Evolutionary conservation across 1,140 invertebrate genomes (phyloP).

Genomic region (Condylostylus longicornis): DNA sequence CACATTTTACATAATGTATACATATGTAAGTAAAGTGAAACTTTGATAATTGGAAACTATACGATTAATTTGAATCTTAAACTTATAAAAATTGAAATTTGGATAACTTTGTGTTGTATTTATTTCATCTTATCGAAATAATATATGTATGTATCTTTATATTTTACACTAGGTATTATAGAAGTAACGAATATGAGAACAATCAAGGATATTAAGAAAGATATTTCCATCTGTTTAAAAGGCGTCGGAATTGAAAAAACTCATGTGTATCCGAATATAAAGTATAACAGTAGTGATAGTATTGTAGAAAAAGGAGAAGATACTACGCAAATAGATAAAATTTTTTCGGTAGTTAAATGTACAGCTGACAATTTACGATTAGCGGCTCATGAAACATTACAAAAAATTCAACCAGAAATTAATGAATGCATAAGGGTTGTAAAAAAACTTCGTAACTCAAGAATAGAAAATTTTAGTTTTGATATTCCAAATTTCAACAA

Average conservation of each 20-base stretch:
- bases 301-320: background rate
- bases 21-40: no score
- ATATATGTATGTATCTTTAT: no score
- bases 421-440: background rate
- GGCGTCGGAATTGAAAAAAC: background rate
- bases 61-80: no score
- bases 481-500: background rate
- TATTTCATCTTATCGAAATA: no score
- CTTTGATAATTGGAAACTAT: no score
- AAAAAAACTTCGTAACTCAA: background rate
- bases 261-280: background rate
- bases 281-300: background rate
- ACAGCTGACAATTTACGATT: background rate
- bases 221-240: constrained; percentile 1
- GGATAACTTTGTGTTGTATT: no score
- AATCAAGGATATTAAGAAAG: background rate
- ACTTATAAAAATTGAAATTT: no score
- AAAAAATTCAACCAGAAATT: background rate
- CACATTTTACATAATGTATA: no score
- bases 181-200: constrained; percentile 1
- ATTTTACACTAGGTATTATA: no score
- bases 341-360: background rate
- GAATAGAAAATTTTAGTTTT: background rate
- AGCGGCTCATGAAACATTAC: background rate
- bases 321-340: background rate